Evolutionary conservation across 2,888 invertebrate species (phyloP).

Genomic region (Melanophora roralis): DNA sequence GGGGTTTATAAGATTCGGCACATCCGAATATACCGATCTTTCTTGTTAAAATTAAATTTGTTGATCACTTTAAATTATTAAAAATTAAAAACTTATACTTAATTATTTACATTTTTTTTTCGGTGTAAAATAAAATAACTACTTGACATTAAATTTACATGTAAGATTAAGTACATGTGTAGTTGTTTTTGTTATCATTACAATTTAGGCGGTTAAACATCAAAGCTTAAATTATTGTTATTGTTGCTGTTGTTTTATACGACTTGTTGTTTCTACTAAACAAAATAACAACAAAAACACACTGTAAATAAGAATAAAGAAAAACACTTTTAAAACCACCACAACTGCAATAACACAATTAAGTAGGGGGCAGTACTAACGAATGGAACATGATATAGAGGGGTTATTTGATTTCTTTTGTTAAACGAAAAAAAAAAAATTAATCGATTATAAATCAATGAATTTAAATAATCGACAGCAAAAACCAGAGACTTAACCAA

Average conservation of each 20-base stretch:
- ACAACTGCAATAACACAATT: background rate
- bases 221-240: constrained; percentile 56
- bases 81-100: too few relatives aligned
- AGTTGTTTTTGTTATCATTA: constrained; percentile 37
- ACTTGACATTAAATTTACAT: constrained; percentile 58
- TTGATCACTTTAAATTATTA: too few relatives aligned
- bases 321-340: background rate
- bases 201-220: constrained; percentile 53
- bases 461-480: constrained; percentile 31
- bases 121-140: too few relatives aligned
- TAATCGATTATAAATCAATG: constrained; percentile 57
- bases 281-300: constrained; percentile 3
- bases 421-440: background rate
- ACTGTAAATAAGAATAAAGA: constrained; percentile 27
- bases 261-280: constrained; percentile 32
- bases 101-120: too few relatives aligned
- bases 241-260: constrained; percentile 12
- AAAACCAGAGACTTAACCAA: background rate
- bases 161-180: constrained; percentile 3
- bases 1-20: too few relatives aligned
- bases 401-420: background rate
- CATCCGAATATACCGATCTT: too few relatives aligned
- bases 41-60: too few relatives aligned
- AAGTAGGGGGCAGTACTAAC: background rate
- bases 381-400: background rate